Percentiles rank a stretch among this genome's conserved stretches.
Evolutionary conservation across 1,140 invertebrate genomes (phyloP).

Genomic region (Lucilia cuprina): DNA sequence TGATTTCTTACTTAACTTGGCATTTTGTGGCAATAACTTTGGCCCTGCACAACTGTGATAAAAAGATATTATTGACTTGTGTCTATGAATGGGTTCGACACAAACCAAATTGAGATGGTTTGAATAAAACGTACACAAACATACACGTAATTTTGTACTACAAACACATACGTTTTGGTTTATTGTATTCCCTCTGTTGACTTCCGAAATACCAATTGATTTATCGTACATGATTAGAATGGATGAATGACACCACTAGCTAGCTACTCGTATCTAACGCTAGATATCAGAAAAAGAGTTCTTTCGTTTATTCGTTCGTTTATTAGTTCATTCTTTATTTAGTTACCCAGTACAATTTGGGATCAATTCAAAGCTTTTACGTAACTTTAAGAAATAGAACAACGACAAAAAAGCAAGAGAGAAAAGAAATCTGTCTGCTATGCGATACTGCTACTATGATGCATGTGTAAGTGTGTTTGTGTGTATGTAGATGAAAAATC

Average conservation of each 20-base stretch:
- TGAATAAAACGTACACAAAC: neutral
- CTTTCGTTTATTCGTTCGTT: neutral
- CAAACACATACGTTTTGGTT: neutral
- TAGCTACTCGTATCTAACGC: conserved; percentile 13
- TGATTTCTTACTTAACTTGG: conserved; percentile 19
- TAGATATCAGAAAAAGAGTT: conserved; percentile 1
- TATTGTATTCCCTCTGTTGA: neutral
- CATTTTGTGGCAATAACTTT: conserved; percentile 29
- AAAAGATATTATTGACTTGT: conserved; percentile 22
- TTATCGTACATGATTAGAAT: conserved; percentile 31
- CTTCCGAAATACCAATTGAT: conserved; percentile 28
- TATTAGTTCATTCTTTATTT: neutral
- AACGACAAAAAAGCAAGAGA: neutral
- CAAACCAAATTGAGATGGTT: conserved; percentile 29
- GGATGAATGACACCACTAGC: conserved; percentile 29
- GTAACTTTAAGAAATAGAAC: neutral
- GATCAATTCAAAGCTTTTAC: neutral
- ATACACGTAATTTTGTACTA: neutral
- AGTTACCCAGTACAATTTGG: neutral
- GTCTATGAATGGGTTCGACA: conserved; percentile 25
- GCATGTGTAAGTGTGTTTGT: neutral
- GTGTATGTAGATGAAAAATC: conserved; percentile 12
- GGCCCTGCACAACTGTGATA: conserved; percentile 28
- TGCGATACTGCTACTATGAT: neutral
- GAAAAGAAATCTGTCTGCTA: neutral